Base-by-base conservation (phyloP, 2,113 vertebrate species). In the Labeo catla region DNA sequence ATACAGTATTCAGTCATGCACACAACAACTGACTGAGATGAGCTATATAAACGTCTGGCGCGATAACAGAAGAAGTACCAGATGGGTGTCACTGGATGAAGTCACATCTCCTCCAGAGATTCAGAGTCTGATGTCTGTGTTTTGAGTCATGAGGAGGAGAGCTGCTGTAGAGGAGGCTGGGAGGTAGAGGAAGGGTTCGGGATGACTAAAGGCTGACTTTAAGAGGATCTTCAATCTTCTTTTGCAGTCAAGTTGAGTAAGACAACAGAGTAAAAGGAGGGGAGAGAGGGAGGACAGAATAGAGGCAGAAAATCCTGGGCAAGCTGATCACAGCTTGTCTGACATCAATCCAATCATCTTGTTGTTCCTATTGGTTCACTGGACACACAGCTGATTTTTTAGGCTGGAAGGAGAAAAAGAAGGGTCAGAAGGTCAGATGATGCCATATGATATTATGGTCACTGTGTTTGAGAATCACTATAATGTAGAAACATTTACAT, bases 351-450 rank as follows among this genome's bases (percentile, higher is more conserved):
- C 91, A 91, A 90, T 79, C 84, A 90, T 93, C 61, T 34, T 89
- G 89, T 50, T 89, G 81, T 57, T 45, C 87, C 86, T 76, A 72
- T 3, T 77, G 54, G 83, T 80, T 95, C 94, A 95, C 92, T 95
- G 94, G 92, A 94, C 94, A 90, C 94, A 95, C 84, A 95, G 93
- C 90, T 94, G 94, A 87, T 94, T 95, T 92, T 95, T 95, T 93
- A 95, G 90, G 89, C 95, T 95, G 93, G 76, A 43, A 88, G 84
- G 21, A 89, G 65, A 91, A 21, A 89, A 34, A 61, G 19, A 86
- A 84, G 74, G 1, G 61, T 80, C 23, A 28, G 15, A 47, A 61
- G 65, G 8, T 80, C 47, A 86, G 15, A 43, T 72, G 23, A 28
- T 72, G 9, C 66, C 11, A 43, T 34, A 43, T 73, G 39, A 45